Percentiles rank a stretch among this genome's conserved stretches.
Conservation (phyloP, 1,140 invertebrate genomes). For the Nasonia vitripennis region DNA sequence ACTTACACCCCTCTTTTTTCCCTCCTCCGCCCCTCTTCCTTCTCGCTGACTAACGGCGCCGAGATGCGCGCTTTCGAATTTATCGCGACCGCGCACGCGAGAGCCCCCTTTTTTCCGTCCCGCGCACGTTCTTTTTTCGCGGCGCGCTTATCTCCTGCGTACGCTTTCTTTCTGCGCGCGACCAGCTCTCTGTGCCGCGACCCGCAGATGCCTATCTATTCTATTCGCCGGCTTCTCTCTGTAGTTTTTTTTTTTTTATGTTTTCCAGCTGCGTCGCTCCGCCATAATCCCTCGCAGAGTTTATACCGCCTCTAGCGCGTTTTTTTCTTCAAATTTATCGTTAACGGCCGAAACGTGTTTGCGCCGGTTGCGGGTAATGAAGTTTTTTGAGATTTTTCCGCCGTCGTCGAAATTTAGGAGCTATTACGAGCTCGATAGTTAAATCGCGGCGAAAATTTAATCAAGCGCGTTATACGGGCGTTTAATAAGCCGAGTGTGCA, state of each 20-base stretch:
- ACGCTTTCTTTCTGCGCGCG: background rate
- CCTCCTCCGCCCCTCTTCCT: background rate
- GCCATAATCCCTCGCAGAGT: background rate
- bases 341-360: background rate
- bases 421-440: background rate
- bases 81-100: conserved; percentile 12
- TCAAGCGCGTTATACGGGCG: conserved; percentile 9
- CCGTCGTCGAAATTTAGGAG: background rate
- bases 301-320: background rate
- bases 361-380: no score
- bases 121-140: background rate
- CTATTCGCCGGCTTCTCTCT: background rate
- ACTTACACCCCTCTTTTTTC: background rate
- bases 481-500: conserved; percentile 28
- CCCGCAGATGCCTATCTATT: background rate
- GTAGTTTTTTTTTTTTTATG: background rate
- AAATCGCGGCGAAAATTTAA: conserved; percentile 4
- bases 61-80: conserved; percentile 9
- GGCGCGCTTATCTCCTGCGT: background rate
- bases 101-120: background rate
- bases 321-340: background rate
- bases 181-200: background rate
- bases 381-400: no score
- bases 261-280: background rate
- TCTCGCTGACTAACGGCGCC: background rate